A percentile compares a stretch with the other conserved stretches of the same genome.
Evolutionary conservation across 2,888 invertebrate genomes (phyloP).

Genomic region (Ceramica pisi): DNA sequence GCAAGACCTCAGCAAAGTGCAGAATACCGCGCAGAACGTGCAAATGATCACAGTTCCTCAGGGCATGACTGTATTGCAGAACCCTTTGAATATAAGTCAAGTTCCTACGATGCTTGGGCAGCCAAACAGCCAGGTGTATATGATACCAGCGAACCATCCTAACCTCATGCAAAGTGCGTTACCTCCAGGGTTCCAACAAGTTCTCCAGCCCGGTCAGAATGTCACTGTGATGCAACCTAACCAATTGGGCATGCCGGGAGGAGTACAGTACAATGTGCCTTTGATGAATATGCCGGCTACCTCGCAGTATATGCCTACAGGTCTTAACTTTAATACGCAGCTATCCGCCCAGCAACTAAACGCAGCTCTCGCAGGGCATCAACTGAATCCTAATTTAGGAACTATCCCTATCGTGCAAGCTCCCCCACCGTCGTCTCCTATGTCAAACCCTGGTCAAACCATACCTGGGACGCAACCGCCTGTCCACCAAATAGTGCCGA

Average conservation of each 20-base stretch:
- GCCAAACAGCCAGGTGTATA: conserved; percentile 86
- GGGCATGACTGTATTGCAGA: conserved; percentile 87
- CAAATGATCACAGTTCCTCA: conserved; percentile 89
- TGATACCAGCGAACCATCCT: conserved; percentile 86
- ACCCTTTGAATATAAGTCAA: conserved; percentile 85
- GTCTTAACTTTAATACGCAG: conserved; percentile 85
- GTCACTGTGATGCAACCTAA: conserved; percentile 88
- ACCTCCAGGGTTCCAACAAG: conserved; percentile 83
- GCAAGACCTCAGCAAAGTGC: conserved; percentile 83
- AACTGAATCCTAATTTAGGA: conserved; percentile 82
- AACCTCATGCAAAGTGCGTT: conserved; percentile 81
- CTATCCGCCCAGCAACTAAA: conserved; percentile 87
- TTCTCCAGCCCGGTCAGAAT: conserved; percentile 85
- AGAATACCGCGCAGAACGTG: conserved; percentile 83
- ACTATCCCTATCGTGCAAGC: conserved; percentile 86
- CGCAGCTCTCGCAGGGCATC: conserved; percentile 85
- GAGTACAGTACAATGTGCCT: conserved; percentile 86
- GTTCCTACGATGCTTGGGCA: conserved; percentile 85
- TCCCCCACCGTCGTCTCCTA: conserved; percentile 79
- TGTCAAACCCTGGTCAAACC: conserved; percentile 74
- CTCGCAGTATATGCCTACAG: conserved; percentile 85
- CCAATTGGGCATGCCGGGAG: conserved; percentile 84
- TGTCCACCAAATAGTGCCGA: conserved; percentile 82
- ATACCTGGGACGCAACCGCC: conserved; percentile 80
- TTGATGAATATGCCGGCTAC: conserved; percentile 85